These are phyloP conservation scores for Eulithis prunata DNA, from an alignment of 2,888 invertebrate genomes.

Conservation along the genomic window DNA sequence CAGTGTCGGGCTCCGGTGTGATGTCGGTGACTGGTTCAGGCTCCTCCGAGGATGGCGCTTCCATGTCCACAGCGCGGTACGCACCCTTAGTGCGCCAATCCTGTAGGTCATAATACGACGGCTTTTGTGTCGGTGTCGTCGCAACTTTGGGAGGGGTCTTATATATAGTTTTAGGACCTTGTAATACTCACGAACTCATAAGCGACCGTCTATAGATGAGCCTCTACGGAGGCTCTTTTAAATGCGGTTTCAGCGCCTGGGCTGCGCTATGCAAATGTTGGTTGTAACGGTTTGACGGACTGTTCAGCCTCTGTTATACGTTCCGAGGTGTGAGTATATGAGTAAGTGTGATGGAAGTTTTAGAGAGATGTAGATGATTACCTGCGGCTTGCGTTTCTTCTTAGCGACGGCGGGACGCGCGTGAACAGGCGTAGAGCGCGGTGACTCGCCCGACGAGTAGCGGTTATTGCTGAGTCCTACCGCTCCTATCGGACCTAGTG, in stretches of 20 bases:
- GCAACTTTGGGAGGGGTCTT: too few species aligned
- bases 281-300: too few species aligned
- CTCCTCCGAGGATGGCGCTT: conserved; percentile 72
- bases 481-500: conserved; percentile 12
- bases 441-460: conserved; percentile 59
- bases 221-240: too few species aligned
- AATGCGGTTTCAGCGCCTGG: too few species aligned
- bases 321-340: too few species aligned
- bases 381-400: conserved; percentile 77
- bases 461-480: conserved; percentile 30
- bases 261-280: too few species aligned
- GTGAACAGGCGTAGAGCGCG: conserved; percentile 83
- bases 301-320: too few species aligned
- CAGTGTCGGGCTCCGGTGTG: conserved; percentile 36
- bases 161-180: too few species aligned
- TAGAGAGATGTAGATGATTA: conserved; percentile 35
- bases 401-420: conserved; percentile 66
- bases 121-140: background rate
- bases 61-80: conserved; percentile 69
- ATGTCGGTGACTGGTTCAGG: conserved; percentile 62
- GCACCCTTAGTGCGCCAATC: conserved; percentile 79
- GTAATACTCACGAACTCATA: too few species aligned
- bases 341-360: too few species aligned
- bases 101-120: conserved; percentile 46
- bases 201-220: too few species aligned